Evolutionary conservation across 1,140 invertebrate genomes (phyloP).

Genomic region (Glossosoma conforme): DNA sequence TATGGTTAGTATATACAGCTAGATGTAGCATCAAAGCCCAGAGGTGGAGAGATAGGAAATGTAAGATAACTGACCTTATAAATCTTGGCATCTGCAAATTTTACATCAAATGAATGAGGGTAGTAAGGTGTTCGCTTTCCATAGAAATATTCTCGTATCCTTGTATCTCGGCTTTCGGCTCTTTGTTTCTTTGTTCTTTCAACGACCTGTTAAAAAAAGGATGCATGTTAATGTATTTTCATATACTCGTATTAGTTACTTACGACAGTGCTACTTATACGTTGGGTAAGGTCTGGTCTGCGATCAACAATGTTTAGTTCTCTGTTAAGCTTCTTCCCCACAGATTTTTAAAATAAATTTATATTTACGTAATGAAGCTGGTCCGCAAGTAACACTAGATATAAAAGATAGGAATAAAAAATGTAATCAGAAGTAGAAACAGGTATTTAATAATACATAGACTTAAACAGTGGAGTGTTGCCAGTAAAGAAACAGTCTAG

Average conservation of each 20-base stretch:
- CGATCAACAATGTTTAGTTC: no score
- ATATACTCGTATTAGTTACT: neutral
- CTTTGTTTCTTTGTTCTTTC: conserved; percentile 71
- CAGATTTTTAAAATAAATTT: no score
- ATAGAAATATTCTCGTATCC: conserved; percentile 95
- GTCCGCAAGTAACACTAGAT: conserved; percentile 4
- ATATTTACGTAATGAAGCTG: no score
- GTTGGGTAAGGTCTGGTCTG: no score
- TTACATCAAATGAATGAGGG: conserved; percentile 88
- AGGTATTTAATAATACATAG: conserved; percentile 3
- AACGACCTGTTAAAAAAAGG: conserved; percentile 61
- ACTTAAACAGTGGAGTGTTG: neutral
- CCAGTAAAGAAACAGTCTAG: neutral
- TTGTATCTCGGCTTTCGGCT: conserved; percentile 69
- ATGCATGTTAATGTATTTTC: neutral
- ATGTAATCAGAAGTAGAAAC: neutral
- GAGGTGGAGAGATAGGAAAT: neutral
- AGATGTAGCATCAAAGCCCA: neutral
- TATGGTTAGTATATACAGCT: no score
- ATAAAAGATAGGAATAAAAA: conserved; percentile 1
- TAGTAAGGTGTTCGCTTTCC: conserved; percentile 78
- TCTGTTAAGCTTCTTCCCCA: no score
- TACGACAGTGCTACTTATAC: neutral
- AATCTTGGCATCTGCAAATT: conserved; percentile 81
- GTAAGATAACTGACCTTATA: conserved; percentile 60